phyloP scores from a whole-genome alignment of 2,113 vertebrate genomes.

The Scatophagus argus region DNA sequence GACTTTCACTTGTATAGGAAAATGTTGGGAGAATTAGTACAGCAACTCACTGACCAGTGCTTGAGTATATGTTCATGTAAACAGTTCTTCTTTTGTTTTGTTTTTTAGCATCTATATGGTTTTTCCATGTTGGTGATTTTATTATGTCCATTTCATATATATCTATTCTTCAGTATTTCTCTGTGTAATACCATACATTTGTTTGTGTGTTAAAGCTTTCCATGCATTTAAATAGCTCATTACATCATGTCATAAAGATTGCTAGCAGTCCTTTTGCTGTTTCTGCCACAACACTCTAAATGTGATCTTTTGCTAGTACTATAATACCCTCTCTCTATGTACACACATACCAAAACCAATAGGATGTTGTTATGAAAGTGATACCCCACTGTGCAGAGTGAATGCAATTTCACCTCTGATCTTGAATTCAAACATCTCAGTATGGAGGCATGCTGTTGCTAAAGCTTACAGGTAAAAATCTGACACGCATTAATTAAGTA shows the following conservation, averaged over 20 bases:
- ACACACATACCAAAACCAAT: constrained; percentile 13
- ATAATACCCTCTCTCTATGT: not conserved
- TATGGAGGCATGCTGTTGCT: not conserved
- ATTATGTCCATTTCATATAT: not conserved
- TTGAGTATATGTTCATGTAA: not conserved
- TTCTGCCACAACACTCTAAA: constrained; percentile 47
- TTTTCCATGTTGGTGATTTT: not conserved
- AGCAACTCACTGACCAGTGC: not conserved
- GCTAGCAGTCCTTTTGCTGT: constrained; percentile 29
- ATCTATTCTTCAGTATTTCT: constrained; percentile 15
- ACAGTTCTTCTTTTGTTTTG: not conserved
- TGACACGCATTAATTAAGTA: not conserved
- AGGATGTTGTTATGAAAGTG: not conserved
- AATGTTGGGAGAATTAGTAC: not conserved
- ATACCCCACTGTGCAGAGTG: not conserved
- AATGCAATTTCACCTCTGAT: not conserved
- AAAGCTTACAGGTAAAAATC: not conserved
- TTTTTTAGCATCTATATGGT: not conserved
- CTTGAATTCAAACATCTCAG: constrained; percentile 1
- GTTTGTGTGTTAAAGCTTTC: constrained; percentile 51
- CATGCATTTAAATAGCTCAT: constrained; percentile 85
- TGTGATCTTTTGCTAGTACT: constrained; percentile 46
- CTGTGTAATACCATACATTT: constrained; percentile 25
- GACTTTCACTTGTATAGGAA: not conserved
- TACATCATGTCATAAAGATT: constrained; percentile 59